These are phyloP conservation scores for Noctuana brunneofusca DNA, from an alignment of 2,888 invertebrate genomes.

Conservation along the genomic window DNA sequence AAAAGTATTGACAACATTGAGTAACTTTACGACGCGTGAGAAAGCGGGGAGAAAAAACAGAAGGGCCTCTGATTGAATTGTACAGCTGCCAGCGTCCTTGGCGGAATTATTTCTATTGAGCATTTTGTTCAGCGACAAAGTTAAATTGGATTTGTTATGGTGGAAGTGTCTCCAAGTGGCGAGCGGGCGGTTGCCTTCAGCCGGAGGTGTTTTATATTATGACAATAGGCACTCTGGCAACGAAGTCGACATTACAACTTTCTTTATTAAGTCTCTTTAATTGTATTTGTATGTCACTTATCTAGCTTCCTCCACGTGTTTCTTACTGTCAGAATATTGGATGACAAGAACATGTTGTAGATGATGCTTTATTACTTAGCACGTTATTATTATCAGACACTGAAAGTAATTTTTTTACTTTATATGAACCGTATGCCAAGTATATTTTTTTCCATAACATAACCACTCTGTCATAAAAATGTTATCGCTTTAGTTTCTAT, in stretches of 20 bases:
- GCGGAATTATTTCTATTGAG: constrained; percentile 80
- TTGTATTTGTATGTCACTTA: not conserved
- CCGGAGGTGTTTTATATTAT: constrained; percentile 66
- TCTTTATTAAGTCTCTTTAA: constrained; percentile 11
- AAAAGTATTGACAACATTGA: constrained; percentile 63
- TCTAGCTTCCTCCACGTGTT: not conserved
- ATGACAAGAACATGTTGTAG: too few relatives aligned
- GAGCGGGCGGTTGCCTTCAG: constrained; percentile 64
- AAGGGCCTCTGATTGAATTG: constrained; percentile 69
- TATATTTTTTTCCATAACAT: too few relatives aligned
- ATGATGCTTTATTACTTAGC: too few relatives aligned
- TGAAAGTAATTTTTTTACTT: too few relatives aligned
- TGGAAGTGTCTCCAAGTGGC: constrained; percentile 68
- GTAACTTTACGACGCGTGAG: constrained; percentile 55
- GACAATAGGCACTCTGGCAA: constrained; percentile 51
- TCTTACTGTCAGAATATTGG: too few relatives aligned
- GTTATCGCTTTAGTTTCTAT: too few relatives aligned
- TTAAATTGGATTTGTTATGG: constrained; percentile 82
- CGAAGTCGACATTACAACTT: constrained; percentile 12
- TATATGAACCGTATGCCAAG: too few relatives aligned
- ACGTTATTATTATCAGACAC: too few relatives aligned
- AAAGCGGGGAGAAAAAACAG: constrained; percentile 67
- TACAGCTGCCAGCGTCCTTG: constrained; percentile 76
- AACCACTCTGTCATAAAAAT: too few relatives aligned
- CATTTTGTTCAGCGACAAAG: constrained; percentile 79